Base-by-base conservation (phyloP, 1,140 invertebrate species). In the Procambarus virginalis region DNA sequence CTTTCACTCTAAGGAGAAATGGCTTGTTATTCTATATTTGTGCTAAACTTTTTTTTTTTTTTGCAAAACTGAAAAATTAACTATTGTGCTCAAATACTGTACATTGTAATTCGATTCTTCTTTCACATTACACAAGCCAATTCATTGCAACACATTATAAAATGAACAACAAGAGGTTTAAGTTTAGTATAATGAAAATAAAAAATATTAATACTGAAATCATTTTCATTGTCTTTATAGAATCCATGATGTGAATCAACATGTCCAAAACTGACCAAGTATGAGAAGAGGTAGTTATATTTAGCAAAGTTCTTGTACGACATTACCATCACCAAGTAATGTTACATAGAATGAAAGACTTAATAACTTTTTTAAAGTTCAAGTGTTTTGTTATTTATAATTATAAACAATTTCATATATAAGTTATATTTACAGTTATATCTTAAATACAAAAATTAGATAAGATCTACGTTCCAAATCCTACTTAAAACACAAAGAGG, bases 281-380 rank as follows among this genome's bases (percentile, higher is more conserved):
- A 64, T 64, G 60, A 64, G 20, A 73, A 73, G 68, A 73, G 68
- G 68, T 34, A 73, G 20, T 60, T 9, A 81, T 81, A 55, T 60
- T 34, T 81, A 17, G 51, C 12, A 79, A 34, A 60, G 34, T 81
- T 81, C 34, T 22, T 34, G 79, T 49, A 60, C 8, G 58, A 81
- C 79, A 81, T 81, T 12, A 22, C 68, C 68, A 73, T 22, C 22
- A 73, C 68, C 68, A n/a, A 81, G 51, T 81, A 45, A 81, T 60
- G 51, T 55, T 81, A 81, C n/a, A 81, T 92, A 93, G 89, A 89
- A 64, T 89, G 75, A 83, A 48, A 84, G 49, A 45, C 64, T 85
- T 73, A 55, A 58, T 17, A 55, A 70, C 9, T 85, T 76, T 85
- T 46, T 76, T 12, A 22, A 55, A 10, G 51, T 85, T 76, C 76